Evolutionary conservation across 2,797 vertebrate genomes (phyloP).

Genomic region (Enteromius thamalakanensis): DNA sequence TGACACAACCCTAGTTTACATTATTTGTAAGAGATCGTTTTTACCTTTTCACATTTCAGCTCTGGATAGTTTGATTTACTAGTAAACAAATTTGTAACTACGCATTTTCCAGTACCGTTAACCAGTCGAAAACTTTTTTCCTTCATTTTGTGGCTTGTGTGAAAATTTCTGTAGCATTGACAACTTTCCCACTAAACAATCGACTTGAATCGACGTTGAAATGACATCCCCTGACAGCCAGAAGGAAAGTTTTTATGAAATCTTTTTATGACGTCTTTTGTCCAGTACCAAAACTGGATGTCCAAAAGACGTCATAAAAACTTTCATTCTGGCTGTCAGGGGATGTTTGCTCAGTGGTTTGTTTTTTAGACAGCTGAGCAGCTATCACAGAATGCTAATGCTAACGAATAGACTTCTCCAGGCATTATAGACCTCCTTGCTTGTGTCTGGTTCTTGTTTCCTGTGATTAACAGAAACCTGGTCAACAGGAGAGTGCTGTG

Average conservation of each 20-base stretch:
- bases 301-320: too few relatives aligned
- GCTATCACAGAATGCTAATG: not conserved
- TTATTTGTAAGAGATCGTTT: not conserved
- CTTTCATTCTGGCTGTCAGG: too few relatives aligned
- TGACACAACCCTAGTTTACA: not conserved
- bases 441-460: conserved; percentile 35
- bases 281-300: too few relatives aligned
- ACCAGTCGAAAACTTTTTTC: not conserved
- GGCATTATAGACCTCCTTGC: not conserved
- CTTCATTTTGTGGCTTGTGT: not conserved
- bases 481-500: conserved; percentile 41
- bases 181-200: not conserved
- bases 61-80: not conserved
- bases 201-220: too few relatives aligned
- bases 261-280: too few relatives aligned
- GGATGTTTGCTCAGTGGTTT: too few relatives aligned
- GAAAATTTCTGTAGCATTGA: not conserved
- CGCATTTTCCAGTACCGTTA: not conserved
- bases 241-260: too few relatives aligned
- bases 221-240: too few relatives aligned
- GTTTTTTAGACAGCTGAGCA: not conserved
- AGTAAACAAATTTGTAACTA: not conserved
- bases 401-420: not conserved
- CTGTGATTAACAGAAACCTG: conserved; percentile 48
- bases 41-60: not conserved